Conservation (phyloP, 2,888 invertebrate genomes). For the Ptychoptera contaminata region DNA sequence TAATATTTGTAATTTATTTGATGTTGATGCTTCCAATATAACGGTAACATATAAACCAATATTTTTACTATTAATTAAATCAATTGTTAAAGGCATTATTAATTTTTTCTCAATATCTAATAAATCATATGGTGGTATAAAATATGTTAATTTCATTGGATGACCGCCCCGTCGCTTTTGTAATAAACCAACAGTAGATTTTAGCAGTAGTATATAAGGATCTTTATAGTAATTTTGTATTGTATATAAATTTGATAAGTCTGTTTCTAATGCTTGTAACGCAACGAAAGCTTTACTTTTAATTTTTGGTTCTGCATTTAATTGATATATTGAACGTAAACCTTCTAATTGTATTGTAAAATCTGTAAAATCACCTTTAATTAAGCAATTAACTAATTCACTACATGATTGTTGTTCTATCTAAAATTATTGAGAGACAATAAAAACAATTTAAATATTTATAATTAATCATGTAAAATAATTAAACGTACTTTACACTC, state of each 20-base stretch:
- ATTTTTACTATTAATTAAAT: slow-evolving; percentile 49
- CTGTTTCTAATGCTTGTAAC: slow-evolving; percentile 79
- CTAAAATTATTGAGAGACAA: slow-evolving; percentile 24
- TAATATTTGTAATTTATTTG: slow-evolving; percentile 40
- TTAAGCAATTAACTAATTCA: slow-evolving; percentile 70
- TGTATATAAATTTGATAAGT: slow-evolving; percentile 67
- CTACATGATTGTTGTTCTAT: slow-evolving; percentile 70
- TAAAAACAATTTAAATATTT: neutral
- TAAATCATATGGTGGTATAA: slow-evolving; percentile 84
- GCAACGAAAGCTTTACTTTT: slow-evolving; percentile 90
- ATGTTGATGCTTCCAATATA: slow-evolving; percentile 75
- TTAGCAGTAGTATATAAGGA: slow-evolving; percentile 53
- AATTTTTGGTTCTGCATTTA: slow-evolving; percentile 88
- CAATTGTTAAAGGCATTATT: slow-evolving; percentile 57
- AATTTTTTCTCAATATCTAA: slow-evolving; percentile 59
- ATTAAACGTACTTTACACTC: slow-evolving; percentile 51
- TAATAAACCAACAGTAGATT: slow-evolving; percentile 77
- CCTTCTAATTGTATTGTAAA: slow-evolving; percentile 88
- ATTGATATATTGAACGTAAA: slow-evolving; percentile 77
- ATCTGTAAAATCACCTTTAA: slow-evolving; percentile 76
- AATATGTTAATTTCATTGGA: slow-evolving; percentile 87
- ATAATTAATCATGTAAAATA: neutral
- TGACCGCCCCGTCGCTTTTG: slow-evolving; percentile 75
- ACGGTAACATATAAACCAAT: slow-evolving; percentile 81
- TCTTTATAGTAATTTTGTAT: slow-evolving; percentile 58